Percentiles rank a stretch among this genome's conserved stretches.
Conservation (phyloP, 2,888 invertebrate genomes). For the Acanthosepion esculentum region DNA sequence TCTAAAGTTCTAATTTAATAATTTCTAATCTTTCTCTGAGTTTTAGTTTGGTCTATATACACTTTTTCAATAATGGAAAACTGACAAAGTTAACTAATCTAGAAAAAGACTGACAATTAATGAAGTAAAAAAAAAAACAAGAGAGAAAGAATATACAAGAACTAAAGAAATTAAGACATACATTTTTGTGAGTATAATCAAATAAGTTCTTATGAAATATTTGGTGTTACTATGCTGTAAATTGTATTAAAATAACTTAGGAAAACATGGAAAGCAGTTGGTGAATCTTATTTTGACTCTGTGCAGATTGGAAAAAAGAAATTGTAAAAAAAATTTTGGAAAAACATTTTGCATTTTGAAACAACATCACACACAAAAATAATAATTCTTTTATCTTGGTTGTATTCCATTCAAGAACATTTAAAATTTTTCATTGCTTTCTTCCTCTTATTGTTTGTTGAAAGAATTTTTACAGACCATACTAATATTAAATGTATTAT, state of each 20-base stretch:
- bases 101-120: background rate
- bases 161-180: background rate
- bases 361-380: too few species aligned
- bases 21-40: background rate
- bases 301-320: too few species aligned
- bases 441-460: too few species aligned
- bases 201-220: constrained; percentile 8
- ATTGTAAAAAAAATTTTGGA: too few species aligned
- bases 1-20: background rate
- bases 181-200: background rate
- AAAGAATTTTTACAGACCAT: too few species aligned
- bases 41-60: background rate
- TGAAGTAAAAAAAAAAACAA: background rate
- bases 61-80: background rate
- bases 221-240: background rate
- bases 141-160: background rate
- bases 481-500: too few species aligned
- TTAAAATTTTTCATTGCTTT: too few species aligned
- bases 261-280: background rate
- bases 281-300: too few species aligned
- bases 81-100: background rate
- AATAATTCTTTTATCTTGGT: too few species aligned
- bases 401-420: too few species aligned
- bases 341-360: too few species aligned
- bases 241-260: background rate